Percentiles rank a stretch among this genome's conserved stretches.
These are phyloP conservation scores for Bettongia penicillata DNA, from an alignment of 2,113 vertebrate species.

Conservation along the genomic window DNA sequence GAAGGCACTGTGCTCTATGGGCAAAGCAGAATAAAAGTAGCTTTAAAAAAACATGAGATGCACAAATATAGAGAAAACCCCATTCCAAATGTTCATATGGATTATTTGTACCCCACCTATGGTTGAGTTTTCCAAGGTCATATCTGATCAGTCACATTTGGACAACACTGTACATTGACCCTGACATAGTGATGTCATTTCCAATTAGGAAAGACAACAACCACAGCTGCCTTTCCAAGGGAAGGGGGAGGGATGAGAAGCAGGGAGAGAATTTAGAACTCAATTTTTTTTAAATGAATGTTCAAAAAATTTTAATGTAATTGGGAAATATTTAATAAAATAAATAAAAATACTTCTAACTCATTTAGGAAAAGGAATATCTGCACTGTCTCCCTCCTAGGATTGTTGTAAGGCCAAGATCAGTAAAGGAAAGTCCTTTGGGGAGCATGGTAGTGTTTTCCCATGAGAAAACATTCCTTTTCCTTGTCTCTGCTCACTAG, in stretches of 20 bases:
- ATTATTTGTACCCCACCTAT: too few species aligned
- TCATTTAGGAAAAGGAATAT: not conserved
- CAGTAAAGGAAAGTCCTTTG: not conserved
- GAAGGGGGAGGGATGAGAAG: not conserved
- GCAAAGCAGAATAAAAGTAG: too few species aligned
- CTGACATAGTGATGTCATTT: too few species aligned
- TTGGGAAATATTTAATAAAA: not conserved
- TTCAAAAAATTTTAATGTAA: not conserved
- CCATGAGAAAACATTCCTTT: not conserved
- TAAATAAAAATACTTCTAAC: not conserved
- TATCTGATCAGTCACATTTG: too few species aligned
- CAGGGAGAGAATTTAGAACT: not conserved
- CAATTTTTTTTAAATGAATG: not conserved
- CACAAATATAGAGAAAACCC: too few species aligned
- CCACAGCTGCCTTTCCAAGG: not conserved
- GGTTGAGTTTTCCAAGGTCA: too few species aligned
- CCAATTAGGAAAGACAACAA: too few species aligned
- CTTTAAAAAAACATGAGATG: too few species aligned
- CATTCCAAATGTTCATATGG: too few species aligned
- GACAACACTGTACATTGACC: too few species aligned
- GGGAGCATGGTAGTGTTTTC: not conserved
- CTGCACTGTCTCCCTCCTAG: not conserved
- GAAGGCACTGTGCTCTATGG: too few species aligned
- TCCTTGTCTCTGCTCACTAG: slow-evolving; percentile 69
- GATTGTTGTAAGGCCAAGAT: not conserved